Conservation (phyloP, 1,140 invertebrate species). For the Colletes gigas region DNA sequence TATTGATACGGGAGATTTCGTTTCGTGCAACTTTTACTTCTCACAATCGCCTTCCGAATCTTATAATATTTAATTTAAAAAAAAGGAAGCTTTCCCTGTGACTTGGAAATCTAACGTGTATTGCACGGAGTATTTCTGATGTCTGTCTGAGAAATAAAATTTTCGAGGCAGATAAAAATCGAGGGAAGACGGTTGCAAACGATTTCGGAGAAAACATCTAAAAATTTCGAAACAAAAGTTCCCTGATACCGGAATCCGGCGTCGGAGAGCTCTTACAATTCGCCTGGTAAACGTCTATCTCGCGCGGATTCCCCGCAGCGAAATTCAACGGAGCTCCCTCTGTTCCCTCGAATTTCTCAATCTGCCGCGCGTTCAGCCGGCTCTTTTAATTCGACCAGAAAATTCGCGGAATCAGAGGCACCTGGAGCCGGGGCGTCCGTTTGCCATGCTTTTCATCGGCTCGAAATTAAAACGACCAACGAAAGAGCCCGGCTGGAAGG, state of each 20-base stretch:
- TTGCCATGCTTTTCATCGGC: background rate
- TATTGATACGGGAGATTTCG: too few relatives aligned
- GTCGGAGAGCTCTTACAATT: background rate
- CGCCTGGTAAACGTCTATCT: too few relatives aligned
- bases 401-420: background rate
- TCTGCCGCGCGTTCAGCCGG: too few relatives aligned
- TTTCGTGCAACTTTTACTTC: too few relatives aligned
- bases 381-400: background rate
- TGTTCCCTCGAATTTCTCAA: background rate
- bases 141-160: too few relatives aligned
- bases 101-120: too few relatives aligned
- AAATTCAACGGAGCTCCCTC: background rate
- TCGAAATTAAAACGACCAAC: background rate
- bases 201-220: background rate
- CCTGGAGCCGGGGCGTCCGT: background rate
- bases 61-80: too few relatives aligned
- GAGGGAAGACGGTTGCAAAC: background rate
- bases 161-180: too few relatives aligned
- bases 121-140: too few relatives aligned
- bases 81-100: too few relatives aligned
- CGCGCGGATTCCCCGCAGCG: background rate
- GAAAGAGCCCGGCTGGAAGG: background rate
- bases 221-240: background rate
- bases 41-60: too few relatives aligned
- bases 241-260: too few relatives aligned